phyloP scores from a whole-genome alignment of 1,140 invertebrate genomes.

The Leptonema lineaticorne region DNA sequence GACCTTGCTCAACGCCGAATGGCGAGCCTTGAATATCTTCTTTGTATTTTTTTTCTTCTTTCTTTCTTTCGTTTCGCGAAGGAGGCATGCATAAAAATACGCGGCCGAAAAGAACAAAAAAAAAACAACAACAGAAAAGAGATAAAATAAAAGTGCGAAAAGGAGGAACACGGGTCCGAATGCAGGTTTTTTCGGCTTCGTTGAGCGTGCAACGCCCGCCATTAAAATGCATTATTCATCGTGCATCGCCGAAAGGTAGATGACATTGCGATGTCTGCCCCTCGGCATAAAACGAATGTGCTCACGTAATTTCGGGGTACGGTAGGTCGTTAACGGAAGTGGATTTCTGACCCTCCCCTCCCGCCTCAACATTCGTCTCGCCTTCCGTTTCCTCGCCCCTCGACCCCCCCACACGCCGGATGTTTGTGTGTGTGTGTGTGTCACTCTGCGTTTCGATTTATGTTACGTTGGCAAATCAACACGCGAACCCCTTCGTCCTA shows the following conservation, averaged over 20 bases:
- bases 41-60: not conserved
- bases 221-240: slow-evolving; percentile 33
- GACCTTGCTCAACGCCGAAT: slow-evolving; percentile 33
- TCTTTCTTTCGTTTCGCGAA: too few relatives aligned
- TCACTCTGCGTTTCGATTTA: too few relatives aligned
- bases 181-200: slow-evolving; percentile 29
- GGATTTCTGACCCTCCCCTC: slow-evolving; percentile 2
- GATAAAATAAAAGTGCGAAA: slow-evolving; percentile 14
- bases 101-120: too few relatives aligned
- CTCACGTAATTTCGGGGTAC: slow-evolving; percentile 27
- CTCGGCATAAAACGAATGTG: not conserved
- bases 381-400: too few relatives aligned
- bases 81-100: too few relatives aligned
- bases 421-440: not conserved
- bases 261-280: slow-evolving; percentile 28
- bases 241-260: slow-evolving; percentile 31
- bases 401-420: not conserved
- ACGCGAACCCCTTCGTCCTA: too few relatives aligned
- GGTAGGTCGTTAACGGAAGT: slow-evolving; percentile 27
- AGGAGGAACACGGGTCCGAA: slow-evolving; percentile 5
- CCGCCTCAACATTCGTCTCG: too few relatives aligned
- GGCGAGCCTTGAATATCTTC: not conserved
- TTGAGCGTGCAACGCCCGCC: slow-evolving; percentile 24
- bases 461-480: too few relatives aligned
- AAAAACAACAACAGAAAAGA: not conserved